Percentiles rank a stretch among this genome's conserved stretches.
Conservation (phyloP, 2,888 invertebrate genomes). For the Tineola bisselliella region DNA sequence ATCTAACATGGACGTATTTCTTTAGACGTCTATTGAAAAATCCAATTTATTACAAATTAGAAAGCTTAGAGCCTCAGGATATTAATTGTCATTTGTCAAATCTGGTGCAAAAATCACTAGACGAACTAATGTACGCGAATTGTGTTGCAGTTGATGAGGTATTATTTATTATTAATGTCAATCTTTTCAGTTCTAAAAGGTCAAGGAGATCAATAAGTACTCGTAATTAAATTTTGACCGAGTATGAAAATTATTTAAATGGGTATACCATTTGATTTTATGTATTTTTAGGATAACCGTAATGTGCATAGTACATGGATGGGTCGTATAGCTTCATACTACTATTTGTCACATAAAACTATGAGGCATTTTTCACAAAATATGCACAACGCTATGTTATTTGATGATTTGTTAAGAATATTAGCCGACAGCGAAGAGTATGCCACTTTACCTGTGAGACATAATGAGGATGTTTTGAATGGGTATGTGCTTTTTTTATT, state of each 20-base stretch:
- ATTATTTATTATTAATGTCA: too few relatives aligned
- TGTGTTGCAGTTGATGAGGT: conserved; percentile 85
- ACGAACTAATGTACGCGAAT: conserved; percentile 75
- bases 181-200: too few relatives aligned
- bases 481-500: conserved; percentile 64
- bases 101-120: conserved; percentile 82
- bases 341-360: conserved; percentile 93
- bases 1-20: conserved; percentile 98
- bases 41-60: conserved; percentile 89
- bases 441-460: conserved; percentile 93
- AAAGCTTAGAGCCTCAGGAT: conserved; percentile 73
- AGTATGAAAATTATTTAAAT: too few relatives aligned
- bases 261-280: too few relatives aligned
- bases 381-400: conserved; percentile 70
- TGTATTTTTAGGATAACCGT: conserved; percentile 63
- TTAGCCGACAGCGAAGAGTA: conserved; percentile 91
- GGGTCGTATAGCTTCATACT: conserved; percentile 95
- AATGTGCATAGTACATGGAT: conserved; percentile 75
- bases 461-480: conserved; percentile 95
- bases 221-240: too few relatives aligned
- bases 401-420: conserved; percentile 79
- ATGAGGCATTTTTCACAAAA: conserved; percentile 83
- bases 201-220: too few relatives aligned
- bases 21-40: conserved; percentile 92
- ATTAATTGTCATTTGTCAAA: conserved; percentile 81